phyloP scores from a whole-genome alignment of 2,888 invertebrate species.

The Orchestes rusci region DNA sequence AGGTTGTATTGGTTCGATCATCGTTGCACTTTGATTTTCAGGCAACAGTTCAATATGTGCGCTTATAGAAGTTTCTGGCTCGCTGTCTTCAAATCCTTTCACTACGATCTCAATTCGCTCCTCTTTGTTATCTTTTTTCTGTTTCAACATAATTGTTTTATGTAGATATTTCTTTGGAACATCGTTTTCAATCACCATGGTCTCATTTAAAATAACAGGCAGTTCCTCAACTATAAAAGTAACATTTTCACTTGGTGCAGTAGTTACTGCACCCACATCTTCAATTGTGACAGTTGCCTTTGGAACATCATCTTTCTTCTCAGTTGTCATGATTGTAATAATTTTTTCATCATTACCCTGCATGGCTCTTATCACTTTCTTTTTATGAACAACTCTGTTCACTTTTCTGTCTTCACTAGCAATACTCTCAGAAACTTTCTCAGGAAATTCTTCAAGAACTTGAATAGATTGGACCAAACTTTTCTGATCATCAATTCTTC shows the following conservation, averaged over 20 bases:
- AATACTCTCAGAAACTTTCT: too few species aligned
- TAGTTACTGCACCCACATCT: background rate
- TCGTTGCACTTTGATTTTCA: too few species aligned
- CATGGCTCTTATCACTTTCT: conserved; percentile 31
- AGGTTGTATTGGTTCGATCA: too few species aligned
- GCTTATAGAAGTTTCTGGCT: background rate
- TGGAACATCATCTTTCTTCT: background rate
- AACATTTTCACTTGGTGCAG: background rate
- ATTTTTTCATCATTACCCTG: conserved; percentile 26
- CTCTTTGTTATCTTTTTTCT: conserved; percentile 38
- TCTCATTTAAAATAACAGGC: conserved; percentile 39
- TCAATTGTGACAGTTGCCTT: background rate
- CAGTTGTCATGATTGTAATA: background rate
- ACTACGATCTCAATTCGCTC: conserved; percentile 27
- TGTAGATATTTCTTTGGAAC: conserved; percentile 30
- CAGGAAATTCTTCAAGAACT: too few species aligned
- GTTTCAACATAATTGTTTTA: conserved; percentile 38
- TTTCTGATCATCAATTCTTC: too few species aligned
- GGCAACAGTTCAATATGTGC: too few species aligned
- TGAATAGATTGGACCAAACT: too few species aligned
- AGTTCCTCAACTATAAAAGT: conserved; percentile 28
- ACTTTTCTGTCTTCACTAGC: too few species aligned
- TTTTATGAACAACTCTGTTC: too few species aligned
- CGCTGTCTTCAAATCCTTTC: background rate
- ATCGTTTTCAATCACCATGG: conserved; percentile 32